phyloP scores from a whole-genome alignment of 2,888 invertebrate genomes.

The Aproaerema taeniolella region DNA sequence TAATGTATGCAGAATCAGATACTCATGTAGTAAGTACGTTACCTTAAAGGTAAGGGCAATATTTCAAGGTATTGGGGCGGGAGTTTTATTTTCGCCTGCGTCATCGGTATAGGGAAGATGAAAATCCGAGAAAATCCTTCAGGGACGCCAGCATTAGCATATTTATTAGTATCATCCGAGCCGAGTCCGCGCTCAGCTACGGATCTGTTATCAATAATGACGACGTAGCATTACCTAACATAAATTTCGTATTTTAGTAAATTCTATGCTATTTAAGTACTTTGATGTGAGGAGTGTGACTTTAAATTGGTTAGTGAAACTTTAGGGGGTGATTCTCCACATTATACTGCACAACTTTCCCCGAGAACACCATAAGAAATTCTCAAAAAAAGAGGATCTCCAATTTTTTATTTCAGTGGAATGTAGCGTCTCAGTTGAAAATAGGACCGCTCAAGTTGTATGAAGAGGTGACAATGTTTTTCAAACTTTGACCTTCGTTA shows the following conservation, averaged over 20 bases:
- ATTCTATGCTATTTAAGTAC: too few species aligned
- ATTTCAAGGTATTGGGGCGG: conserved; percentile 41
- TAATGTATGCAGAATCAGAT: not conserved
- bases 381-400: too few species aligned
- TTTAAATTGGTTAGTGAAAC: too few species aligned
- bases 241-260: not conserved
- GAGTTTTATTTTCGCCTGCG: conserved; percentile 56
- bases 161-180: conserved; percentile 59
- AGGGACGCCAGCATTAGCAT: conserved; percentile 66
- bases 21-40: conserved; percentile 15
- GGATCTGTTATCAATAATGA: conserved; percentile 10
- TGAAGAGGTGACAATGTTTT: too few species aligned
- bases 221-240: not conserved
- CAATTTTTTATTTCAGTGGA: too few species aligned
- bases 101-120: conserved; percentile 55
- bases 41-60: conserved; percentile 40
- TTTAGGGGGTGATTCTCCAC: too few species aligned
- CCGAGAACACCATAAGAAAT: too few species aligned
- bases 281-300: too few species aligned
- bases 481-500: too few species aligned
- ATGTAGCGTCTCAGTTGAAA: too few species aligned
- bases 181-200: not conserved
- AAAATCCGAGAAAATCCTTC: conserved; percentile 66
- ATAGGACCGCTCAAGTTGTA: too few species aligned
- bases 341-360: too few species aligned